Evolutionary conservation across 2,888 invertebrate genomes (phyloP), one percentile per base, ranked within the genome.

Genomic region (Apotomis turbidana): DNA sequence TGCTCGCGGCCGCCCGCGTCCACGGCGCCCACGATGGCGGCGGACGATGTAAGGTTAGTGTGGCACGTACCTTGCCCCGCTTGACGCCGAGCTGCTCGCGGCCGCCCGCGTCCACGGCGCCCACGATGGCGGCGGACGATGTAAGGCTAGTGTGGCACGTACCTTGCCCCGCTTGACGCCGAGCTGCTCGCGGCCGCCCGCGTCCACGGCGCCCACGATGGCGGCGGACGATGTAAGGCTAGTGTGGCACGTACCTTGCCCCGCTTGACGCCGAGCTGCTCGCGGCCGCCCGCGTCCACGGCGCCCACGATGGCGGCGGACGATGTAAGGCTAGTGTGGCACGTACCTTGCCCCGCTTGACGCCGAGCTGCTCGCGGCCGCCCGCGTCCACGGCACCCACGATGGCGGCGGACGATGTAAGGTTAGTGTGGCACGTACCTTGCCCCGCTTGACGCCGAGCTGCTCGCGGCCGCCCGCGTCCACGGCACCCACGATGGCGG

Each of bases 331-430:
- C 2, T 0, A 2, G 27, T 27, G 27, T 27, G 27, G 27, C 2
- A 27, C 44, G 75, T 78, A 93, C 93, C 89, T 89, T 90, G 74
- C 93, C 92, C 69, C 90, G 82, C 36, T 79, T 77, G 0, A 88
- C 85, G 4, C 91, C 91, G 59, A 88, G 80, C 75, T 93, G 92
- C 68, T 92, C 88, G n/a, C 90, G 80, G 0, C 93, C 93, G 62
- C 91, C 88, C 59, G 92, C 88, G 76, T 95, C 95, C 54, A 94
- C 93, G 0, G 93, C 94, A 74, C 95, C 92, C 60, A 93, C 93
- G 15, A 93, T 90, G 5, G 91, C 79, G 27, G 93, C 92, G 4
- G 90, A 88, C 8, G 87, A 27, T 27, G 27, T 2, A 27, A 27
- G 27, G 27, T 27, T 0, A 2, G 27, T 27, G 27, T 27, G 27